Evolutionary conservation across 1,140 invertebrate genomes (phyloP), one percentile per base, ranked within the genome.

Genomic region (Monochamus saltuarius): DNA sequence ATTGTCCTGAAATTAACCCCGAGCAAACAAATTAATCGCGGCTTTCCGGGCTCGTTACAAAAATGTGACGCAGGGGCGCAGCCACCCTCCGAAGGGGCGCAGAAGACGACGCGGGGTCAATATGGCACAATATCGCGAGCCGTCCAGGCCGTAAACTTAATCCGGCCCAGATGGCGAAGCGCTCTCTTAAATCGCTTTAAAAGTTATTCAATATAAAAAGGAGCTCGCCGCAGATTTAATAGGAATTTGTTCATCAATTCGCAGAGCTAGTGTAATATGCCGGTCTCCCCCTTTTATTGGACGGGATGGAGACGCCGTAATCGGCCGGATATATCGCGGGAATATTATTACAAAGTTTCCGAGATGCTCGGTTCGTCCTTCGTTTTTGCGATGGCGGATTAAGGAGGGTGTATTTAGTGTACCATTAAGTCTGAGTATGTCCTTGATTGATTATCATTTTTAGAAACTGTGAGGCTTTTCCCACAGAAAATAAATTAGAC

Each of bases 161-260:
- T 75, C 72, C 73, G 67, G 54, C 66, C 68, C 73, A 75, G 73
- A 71, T 75, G 73, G 72, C 69, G 68, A 58, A 40, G 59, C 61
- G 68, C 62, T 34, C 65, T 72, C 68, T 70, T 68, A 71, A 73
- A 75, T 73, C 72, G 73, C 68, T 73, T 65, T 68, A 71, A 73
- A 75, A 75, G 70, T 75, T 75, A 73, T 75, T 75, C 73, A 75
- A 75, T 75, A 75, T 75, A 73, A 75, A 73, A 75, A 73, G 68
- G 70, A 70, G 66, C 64, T 66, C 58, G 66, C 68, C 70, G 63
- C 68, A 70, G 73, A 75, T 75, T 73, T 75, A 73, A 75, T 73
- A 73, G 70, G 68, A 73, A 73, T 73, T 73, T 73, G 70, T 70
- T 75, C 73, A 75, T 75, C 73, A 75, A 75, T 75, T 75, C 69